Evolutionary conservation across 2,888 invertebrate species (phyloP).

Genomic region (Mamestra brassicae): DNA sequence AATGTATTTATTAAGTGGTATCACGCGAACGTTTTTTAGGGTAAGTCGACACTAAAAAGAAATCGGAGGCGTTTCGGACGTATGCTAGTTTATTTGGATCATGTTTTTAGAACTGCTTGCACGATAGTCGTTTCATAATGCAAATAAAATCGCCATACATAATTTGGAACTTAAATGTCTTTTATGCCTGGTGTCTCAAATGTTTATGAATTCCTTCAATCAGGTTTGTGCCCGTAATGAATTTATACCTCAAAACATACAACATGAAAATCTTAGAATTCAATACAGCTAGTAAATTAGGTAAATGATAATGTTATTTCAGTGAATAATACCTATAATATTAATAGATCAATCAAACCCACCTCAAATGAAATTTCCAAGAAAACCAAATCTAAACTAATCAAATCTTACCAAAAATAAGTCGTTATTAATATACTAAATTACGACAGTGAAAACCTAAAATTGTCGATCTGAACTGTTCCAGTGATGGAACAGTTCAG

Average conservation of each 20-base stretch:
- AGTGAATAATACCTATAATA: background rate
- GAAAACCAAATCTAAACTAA: constrained; percentile 8
- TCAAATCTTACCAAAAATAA: constrained; percentile 7
- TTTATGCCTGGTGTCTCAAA: too few relatives aligned
- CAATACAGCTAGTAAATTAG: background rate
- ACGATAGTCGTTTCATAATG: background rate
- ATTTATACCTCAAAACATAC: background rate
- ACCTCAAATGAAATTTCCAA: background rate
- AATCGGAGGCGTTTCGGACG: background rate
- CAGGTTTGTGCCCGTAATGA: background rate
- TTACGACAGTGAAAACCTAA: constrained; percentile 3
- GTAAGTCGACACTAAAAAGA: constrained; percentile 22
- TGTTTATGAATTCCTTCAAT: too few relatives aligned
- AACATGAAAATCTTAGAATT: too few relatives aligned
- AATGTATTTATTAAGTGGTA: constrained; percentile 81
- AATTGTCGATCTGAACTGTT: background rate
- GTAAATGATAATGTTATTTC: background rate
- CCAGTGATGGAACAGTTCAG: background rate
- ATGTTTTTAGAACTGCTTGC: background rate
- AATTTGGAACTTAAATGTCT: background rate
- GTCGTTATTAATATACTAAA: constrained; percentile 7
- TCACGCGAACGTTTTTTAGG: constrained; percentile 73
- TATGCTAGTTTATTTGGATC: background rate
- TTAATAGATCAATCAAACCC: background rate
- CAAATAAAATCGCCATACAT: background rate